These are phyloP conservation scores for Rhabdomys dilectus DNA, from an alignment of 2,113 vertebrate species.

Conservation along the genomic window DNA sequence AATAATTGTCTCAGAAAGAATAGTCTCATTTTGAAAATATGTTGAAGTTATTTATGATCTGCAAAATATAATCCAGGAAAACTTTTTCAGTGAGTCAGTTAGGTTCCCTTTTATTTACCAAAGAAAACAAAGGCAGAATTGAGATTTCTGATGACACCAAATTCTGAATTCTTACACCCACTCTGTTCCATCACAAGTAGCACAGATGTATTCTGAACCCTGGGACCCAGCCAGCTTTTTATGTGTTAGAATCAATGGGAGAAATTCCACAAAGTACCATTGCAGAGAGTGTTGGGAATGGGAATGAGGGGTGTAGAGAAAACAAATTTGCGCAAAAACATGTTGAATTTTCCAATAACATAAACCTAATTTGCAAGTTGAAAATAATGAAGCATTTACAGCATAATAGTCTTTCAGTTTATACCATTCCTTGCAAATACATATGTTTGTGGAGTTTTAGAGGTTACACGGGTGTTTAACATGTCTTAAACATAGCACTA, in stretches of 20 bases:
- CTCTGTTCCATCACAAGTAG: neutral
- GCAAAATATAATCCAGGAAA: neutral
- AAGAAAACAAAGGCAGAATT: neutral
- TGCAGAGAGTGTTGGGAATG: neutral
- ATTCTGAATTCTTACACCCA: neutral
- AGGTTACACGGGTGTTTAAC: slow-evolving; percentile 14
- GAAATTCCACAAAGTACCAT: neutral
- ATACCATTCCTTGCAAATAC: neutral
- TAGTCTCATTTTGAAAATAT: neutral
- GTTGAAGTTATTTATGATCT: neutral
- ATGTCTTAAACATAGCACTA: neutral
- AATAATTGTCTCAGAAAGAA: neutral
- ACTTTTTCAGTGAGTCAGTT: neutral
- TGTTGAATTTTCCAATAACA: neutral
- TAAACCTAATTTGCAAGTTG: neutral
- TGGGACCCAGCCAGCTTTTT: neutral
- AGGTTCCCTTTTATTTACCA: neutral
- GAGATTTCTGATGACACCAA: slow-evolving; percentile 11
- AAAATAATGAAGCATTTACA: neutral
- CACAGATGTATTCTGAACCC: neutral
- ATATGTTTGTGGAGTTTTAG: neutral
- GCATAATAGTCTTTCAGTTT: neutral
- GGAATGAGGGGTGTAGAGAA: neutral
- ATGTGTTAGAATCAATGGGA: slow-evolving; percentile 11
- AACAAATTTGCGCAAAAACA: neutral